Evolutionary conservation across 2,888 invertebrate genomes (phyloP), one percentile per base, ranked within the genome.

Genomic region (Brachyptera risi): DNA sequence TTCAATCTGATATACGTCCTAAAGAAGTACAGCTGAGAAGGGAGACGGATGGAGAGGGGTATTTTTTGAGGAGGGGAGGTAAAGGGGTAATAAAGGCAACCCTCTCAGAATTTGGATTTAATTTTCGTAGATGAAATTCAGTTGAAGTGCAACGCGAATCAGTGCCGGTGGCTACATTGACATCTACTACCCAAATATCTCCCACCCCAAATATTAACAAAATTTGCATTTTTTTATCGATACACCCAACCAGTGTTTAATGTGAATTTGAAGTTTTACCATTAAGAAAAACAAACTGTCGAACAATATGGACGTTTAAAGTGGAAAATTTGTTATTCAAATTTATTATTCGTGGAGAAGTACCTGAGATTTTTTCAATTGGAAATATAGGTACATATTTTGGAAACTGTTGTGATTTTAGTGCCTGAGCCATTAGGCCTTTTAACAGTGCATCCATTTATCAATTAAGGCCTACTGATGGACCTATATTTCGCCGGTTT

Each of bases 21-120:
- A 44, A n/a, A 44, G 19, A 44, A 44, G 44, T 44, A 17, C 19
- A 31, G 31, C 11, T 44, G 21, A 11, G 37, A 23, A 54, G 54
- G 54, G 54, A 37, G 3, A 47, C 5, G 2, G 21, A 47, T n/a
- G 3, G 11, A 37, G 31, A 44, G 44, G 44, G 21, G 44, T 19
- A 11, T 44, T 19, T 19, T 11, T 44, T 11, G 44, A 2, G 19
- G 44, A 54, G 54, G 54, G 54, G 54, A 35, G 35, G 35, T 23
- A 47, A 54, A 54, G 54, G 54, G 54, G 54, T 54, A 35, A 35
- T 35, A 37, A 31, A 54, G 37, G 54, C 54, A 47, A 54, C 54
- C 54, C 54, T 54, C 54, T 54, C 35, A 54, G 54, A 54, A 35
- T 54, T 54, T 54, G 54, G 54, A 54, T 54, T 54, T 54, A 54